Conservation (phyloP, 2,113 vertebrate genomes). For the Arothron firmamentum region DNA sequence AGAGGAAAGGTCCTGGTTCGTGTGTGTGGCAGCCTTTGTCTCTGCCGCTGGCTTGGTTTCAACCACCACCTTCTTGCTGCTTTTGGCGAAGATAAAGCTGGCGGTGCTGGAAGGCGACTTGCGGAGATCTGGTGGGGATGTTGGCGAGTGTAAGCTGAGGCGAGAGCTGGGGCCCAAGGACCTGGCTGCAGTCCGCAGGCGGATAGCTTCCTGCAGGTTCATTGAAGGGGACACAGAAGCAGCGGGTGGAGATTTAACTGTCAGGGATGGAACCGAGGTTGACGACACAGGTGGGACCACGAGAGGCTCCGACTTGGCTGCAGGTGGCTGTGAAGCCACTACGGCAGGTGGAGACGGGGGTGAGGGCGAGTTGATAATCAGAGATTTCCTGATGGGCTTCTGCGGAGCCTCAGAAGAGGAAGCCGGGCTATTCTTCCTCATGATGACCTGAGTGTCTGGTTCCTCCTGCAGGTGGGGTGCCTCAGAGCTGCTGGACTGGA, state of each 20-base stretch:
- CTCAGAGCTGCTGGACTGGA: constrained; percentile 58
- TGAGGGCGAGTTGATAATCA: constrained; percentile 50
- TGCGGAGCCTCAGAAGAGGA: constrained; percentile 70
- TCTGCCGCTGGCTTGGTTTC: constrained; percentile 73
- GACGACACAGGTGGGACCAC: constrained; percentile 25
- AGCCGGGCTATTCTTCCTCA: constrained; percentile 11
- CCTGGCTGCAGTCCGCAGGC: constrained; percentile 79
- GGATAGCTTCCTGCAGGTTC: constrained; percentile 82
- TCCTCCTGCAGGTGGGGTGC: constrained; percentile 28
- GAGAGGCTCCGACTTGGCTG: constrained; percentile 26
- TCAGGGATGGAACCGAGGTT: constrained; percentile 37
- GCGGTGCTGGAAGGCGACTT: constrained; percentile 84
- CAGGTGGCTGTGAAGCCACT: constrained; percentile 8
- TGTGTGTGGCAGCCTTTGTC: constrained; percentile 72
- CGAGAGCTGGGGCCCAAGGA: constrained; percentile 39
- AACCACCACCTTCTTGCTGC: constrained; percentile 79
- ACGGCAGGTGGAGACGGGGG: constrained; percentile 23
- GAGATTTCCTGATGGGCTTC: constrained; percentile 84
- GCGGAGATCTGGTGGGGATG: constrained; percentile 55
- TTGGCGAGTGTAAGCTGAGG: constrained; percentile 52
- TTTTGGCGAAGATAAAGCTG: constrained; percentile 94
- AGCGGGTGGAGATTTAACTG: constrained; percentile 67
- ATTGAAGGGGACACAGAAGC: constrained; percentile 64
- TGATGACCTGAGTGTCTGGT: constrained; percentile 27
- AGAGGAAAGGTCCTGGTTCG: constrained; percentile 75